Conservation (phyloP, 2,113 vertebrate genomes). For the Pyrgilauda ruficollis region DNA sequence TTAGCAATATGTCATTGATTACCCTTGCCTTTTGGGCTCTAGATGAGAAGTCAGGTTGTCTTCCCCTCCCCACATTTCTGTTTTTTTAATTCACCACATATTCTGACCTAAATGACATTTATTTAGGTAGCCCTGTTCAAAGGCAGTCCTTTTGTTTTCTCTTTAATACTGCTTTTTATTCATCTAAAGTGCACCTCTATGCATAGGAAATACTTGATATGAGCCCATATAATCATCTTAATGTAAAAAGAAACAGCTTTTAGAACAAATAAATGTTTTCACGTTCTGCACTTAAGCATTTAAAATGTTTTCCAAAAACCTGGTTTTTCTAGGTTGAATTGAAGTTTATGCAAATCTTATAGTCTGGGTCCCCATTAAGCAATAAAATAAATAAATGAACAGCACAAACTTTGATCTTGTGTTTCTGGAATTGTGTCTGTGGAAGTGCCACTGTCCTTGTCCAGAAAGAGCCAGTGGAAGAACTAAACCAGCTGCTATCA, state of each 20-base stretch:
- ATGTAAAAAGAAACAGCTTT: background rate
- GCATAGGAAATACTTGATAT: background rate
- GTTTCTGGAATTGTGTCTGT: background rate
- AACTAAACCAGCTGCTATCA: background rate
- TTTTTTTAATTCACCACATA: background rate
- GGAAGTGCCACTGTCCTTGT: background rate
- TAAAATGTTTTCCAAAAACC: background rate
- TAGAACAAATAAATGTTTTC: background rate
- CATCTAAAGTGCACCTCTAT: background rate
- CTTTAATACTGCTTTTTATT: background rate
- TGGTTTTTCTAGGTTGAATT: background rate
- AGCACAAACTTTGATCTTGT: background rate
- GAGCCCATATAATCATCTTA: background rate
- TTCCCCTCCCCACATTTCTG: background rate
- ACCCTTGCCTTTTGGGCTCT: background rate
- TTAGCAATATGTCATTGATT: background rate
- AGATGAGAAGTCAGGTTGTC: background rate
- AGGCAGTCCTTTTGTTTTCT: background rate
- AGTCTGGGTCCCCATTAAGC: background rate
- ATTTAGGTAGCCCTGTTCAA: background rate
- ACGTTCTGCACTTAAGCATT: background rate
- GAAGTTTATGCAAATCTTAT: background rate
- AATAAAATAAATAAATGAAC: background rate
- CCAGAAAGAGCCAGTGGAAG: background rate
- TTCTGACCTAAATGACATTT: background rate